phyloP scores from a whole-genome alignment of 2,797 vertebrate genomes.

The Valencia hispanica region DNA sequence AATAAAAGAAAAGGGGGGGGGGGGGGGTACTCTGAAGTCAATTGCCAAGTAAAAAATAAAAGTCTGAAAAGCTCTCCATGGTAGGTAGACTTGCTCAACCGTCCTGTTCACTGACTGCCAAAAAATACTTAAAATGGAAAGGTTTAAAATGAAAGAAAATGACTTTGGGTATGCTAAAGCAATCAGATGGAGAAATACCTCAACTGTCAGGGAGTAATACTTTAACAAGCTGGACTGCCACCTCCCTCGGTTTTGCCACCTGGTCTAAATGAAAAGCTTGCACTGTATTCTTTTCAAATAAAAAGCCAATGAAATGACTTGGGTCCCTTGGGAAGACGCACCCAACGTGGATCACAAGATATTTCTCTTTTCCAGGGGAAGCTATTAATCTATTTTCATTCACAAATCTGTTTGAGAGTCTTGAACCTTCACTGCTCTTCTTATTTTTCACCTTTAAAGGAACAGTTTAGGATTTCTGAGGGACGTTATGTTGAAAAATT shows the following conservation, averaged over 20 bases:
- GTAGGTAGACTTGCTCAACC: slow-evolving; percentile 53
- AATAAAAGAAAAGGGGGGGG: background rate
- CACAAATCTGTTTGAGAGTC: slow-evolving; percentile 59
- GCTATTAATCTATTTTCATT: slow-evolving; percentile 71
- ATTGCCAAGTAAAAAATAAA: slow-evolving; percentile 54
- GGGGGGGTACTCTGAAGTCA: slow-evolving; percentile 42
- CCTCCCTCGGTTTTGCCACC: slow-evolving; percentile 70
- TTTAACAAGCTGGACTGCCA: slow-evolving; percentile 78
- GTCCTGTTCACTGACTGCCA: slow-evolving; percentile 62
- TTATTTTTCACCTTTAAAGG: background rate
- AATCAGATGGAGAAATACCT: slow-evolving; percentile 71
- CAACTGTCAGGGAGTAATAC: slow-evolving; percentile 79
- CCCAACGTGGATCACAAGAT: slow-evolving; percentile 64
- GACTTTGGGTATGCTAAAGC: slow-evolving; percentile 77
- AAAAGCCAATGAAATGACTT: slow-evolving; percentile 67
- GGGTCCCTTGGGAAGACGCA: slow-evolving; percentile 49
- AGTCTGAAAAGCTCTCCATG: slow-evolving; percentile 54
- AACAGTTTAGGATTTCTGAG: background rate
- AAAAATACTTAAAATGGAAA: slow-evolving; percentile 67
- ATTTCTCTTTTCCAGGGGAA: slow-evolving; percentile 68
- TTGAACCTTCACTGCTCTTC: slow-evolving; percentile 48
- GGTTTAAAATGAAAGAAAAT: slow-evolving; percentile 72
- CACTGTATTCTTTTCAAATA: slow-evolving; percentile 68
- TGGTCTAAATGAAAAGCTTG: slow-evolving; percentile 75
- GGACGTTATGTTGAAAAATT: background rate